Conservation (phyloP, 2,888 invertebrate genomes). For the Hypomecis punctinalis region DNA sequence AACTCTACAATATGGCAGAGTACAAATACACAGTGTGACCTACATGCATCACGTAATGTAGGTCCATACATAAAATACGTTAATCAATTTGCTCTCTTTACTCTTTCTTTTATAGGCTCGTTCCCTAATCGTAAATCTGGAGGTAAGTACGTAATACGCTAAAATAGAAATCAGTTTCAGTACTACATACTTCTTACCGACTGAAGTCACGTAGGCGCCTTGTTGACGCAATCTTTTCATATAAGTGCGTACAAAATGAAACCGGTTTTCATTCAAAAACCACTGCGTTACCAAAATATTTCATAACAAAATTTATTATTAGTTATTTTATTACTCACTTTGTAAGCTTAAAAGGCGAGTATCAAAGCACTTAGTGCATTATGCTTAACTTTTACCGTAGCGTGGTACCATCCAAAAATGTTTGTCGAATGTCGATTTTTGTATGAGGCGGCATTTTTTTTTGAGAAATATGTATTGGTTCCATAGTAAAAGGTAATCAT, state of each 20-base stretch:
- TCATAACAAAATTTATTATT: background rate
- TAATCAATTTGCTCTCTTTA: conserved; percentile 21
- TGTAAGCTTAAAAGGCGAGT: too few relatives aligned
- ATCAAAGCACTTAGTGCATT: too few relatives aligned
- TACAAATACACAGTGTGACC: background rate
- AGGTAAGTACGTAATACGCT: conserved; percentile 15
- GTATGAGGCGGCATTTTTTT: too few relatives aligned
- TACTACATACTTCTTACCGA: conserved; percentile 7
- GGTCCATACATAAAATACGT: conserved; percentile 1
- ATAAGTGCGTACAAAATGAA: background rate
- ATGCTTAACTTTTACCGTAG: too few relatives aligned
- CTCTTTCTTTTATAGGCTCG: conserved; percentile 16
- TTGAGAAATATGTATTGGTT: too few relatives aligned
- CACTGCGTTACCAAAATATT: background rate
- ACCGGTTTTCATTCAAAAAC: conserved; percentile 10
- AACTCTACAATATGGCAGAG: background rate
- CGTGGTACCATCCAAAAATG: too few relatives aligned
- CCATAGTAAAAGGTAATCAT: too few relatives aligned
- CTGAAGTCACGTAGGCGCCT: conserved; percentile 14
- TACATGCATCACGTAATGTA: background rate
- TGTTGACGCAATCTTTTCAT: conserved; percentile 9
- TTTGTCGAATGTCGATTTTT: too few relatives aligned
- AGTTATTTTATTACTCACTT: too few relatives aligned
- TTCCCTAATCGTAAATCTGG: conserved; percentile 25
- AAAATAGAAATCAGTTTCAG: conserved; percentile 22